Conservation (phyloP, 2,113 vertebrate genomes). For the Athene noctua region DNA sequence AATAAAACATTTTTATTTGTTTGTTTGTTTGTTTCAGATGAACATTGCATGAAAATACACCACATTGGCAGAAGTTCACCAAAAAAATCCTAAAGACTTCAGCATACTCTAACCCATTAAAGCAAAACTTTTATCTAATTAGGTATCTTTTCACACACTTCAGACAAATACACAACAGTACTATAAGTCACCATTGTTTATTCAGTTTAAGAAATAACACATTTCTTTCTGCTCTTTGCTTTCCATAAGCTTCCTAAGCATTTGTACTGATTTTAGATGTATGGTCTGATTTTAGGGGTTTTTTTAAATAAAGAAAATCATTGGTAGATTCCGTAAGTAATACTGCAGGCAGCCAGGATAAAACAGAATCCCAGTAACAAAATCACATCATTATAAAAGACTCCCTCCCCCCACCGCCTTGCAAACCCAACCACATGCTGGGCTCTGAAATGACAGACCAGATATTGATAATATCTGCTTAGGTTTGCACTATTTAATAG, state of each 20-base stretch:
- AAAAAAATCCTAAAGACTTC: neutral
- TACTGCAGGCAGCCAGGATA: neutral
- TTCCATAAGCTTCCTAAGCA: neutral
- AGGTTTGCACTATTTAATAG: neutral
- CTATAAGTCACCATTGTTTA: neutral
- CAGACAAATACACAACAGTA: neutral
- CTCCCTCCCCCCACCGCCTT: accelerated
- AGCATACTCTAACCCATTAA: neutral
- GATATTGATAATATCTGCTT: neutral
- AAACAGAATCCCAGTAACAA: neutral
- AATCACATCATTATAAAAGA: neutral
- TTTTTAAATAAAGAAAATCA: neutral
- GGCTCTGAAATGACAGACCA: neutral
- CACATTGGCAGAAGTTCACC: neutral
- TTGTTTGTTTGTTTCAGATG: neutral
- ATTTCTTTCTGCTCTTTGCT: neutral
- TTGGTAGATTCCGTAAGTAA: neutral
- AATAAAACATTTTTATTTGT: neutral
- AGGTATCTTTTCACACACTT: neutral
- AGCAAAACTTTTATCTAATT: neutral
- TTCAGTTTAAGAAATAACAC: neutral
- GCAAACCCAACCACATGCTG: neutral
- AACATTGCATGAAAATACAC: neutral
- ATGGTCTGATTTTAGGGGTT: neutral
- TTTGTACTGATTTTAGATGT: neutral